phyloP scores from a whole-genome alignment of 2,797 vertebrate species.

The Geotrypetes seraphini region DNA sequence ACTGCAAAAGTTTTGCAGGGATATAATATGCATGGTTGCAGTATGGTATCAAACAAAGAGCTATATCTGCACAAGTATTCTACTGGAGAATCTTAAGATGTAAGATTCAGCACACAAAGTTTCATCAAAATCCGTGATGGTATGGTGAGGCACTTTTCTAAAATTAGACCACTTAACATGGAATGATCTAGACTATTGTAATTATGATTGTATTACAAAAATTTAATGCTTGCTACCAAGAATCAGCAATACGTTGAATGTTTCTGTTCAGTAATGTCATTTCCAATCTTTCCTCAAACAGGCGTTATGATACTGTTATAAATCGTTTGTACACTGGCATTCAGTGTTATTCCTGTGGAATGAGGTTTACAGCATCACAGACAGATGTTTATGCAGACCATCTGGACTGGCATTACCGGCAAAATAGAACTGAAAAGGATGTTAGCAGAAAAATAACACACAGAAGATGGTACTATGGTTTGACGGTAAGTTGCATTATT shows the following conservation, averaged over 20 bases:
- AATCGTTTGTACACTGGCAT: slow-evolving; percentile 90
- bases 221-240: rapidly evolving
- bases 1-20: too few species aligned
- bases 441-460: slow-evolving; percentile 91
- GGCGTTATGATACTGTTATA: slow-evolving; percentile 84
- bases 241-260: background rate
- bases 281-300: slow-evolving; percentile 24
- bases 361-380: slow-evolving; percentile 90
- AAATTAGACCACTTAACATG: too few species aligned
- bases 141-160: too few species aligned
- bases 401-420: slow-evolving; percentile 96
- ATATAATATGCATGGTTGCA: too few species aligned
- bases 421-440: slow-evolving; percentile 91
- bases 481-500: slow-evolving; percentile 77
- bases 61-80: too few species aligned
- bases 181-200: too few species aligned
- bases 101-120: too few species aligned
- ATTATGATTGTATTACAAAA: too few species aligned
- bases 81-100: too few species aligned
- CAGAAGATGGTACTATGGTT: slow-evolving; percentile 90
- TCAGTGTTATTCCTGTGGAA: slow-evolving; percentile 95
- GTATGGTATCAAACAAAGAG: too few species aligned
- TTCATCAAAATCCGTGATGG: too few species aligned
- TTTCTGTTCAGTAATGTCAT: background rate
- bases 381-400: slow-evolving; percentile 96